Percentiles rank a stretch among this genome's conserved stretches.
Conservation (phyloP, 2,797 vertebrate genomes). For the Gobio occitaniae region DNA sequence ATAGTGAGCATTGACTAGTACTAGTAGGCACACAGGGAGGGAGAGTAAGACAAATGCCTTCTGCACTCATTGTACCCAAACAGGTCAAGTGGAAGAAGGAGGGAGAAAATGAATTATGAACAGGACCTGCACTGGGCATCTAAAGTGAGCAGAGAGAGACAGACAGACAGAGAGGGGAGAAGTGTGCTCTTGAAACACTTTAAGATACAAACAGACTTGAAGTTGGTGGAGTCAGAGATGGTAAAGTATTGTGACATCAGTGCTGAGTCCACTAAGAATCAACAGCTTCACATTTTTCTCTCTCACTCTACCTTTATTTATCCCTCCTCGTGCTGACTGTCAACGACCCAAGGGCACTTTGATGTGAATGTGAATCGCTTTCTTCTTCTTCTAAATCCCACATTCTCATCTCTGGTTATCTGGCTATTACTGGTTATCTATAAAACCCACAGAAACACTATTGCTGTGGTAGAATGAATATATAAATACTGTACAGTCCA, state of each 20-base stretch:
- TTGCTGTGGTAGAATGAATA: too few species aligned
- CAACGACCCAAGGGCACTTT: not conserved
- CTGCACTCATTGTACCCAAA: constrained; percentile 68
- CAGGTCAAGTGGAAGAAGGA: constrained; percentile 71
- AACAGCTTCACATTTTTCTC: constrained; percentile 47
- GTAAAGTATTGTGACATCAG: constrained; percentile 29
- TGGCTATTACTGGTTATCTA: not conserved
- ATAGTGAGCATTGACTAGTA: constrained; percentile 9
- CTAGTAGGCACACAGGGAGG: not conserved
- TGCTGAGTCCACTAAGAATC: constrained; percentile 25
- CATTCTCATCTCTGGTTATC: not conserved
- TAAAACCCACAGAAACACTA: not conserved
- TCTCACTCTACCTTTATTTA: constrained; percentile 51
- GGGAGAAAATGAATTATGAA: constrained; percentile 75
- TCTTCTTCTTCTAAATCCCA: not conserved
- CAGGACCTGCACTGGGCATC: constrained; percentile 68
- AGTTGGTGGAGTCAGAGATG: constrained; percentile 23
- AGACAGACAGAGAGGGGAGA: constrained; percentile 53
- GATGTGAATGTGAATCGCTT: not conserved
- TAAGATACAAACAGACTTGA: constrained; percentile 12
- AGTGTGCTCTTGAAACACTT: constrained; percentile 6
- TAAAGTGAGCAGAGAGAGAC: constrained; percentile 61
- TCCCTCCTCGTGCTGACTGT: not conserved
- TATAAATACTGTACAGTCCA: not conserved
- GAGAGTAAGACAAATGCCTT: constrained; percentile 59